These are phyloP conservation scores for Neotoxoptera formosana DNA, from an alignment of 1,140 invertebrate genomes.

Conservation along the genomic window DNA sequence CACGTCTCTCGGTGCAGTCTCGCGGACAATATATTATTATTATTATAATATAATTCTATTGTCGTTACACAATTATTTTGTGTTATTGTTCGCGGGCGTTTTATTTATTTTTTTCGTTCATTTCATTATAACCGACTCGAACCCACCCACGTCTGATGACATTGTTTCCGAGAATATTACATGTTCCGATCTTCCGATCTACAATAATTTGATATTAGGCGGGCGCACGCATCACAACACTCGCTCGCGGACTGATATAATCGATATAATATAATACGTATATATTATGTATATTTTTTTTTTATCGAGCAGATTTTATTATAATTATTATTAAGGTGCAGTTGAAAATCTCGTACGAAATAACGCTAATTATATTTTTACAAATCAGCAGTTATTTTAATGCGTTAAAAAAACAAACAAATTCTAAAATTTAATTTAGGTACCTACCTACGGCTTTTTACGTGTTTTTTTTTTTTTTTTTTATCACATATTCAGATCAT, in stretches of 20 bases:
- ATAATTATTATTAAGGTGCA: background rate
- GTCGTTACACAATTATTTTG: conserved; percentile 16
- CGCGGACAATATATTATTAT: background rate
- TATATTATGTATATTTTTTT: background rate
- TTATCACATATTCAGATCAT: background rate
- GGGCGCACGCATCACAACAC: too few species aligned
- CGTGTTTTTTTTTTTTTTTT: background rate
- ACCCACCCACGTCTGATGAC: conserved; percentile 2
- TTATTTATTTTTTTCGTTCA: too few species aligned
- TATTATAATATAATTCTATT: too few species aligned
- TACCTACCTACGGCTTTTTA: background rate
- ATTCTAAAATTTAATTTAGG: background rate
- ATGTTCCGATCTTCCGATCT: background rate
- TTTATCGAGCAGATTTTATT: background rate
- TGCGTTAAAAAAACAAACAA: too few species aligned
- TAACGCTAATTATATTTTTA: background rate
- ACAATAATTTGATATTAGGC: background rate
- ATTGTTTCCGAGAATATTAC: conserved; percentile 5
- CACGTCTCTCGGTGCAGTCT: too few species aligned
- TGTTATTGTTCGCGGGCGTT: conserved; percentile 1
- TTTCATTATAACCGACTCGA: background rate
- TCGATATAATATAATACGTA: too few species aligned
- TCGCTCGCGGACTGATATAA: too few species aligned
- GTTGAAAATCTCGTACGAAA: background rate
- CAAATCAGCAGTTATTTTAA: background rate